Conservation (phyloP, 2,797 vertebrate species). For the Smutsia temminckii region DNA sequence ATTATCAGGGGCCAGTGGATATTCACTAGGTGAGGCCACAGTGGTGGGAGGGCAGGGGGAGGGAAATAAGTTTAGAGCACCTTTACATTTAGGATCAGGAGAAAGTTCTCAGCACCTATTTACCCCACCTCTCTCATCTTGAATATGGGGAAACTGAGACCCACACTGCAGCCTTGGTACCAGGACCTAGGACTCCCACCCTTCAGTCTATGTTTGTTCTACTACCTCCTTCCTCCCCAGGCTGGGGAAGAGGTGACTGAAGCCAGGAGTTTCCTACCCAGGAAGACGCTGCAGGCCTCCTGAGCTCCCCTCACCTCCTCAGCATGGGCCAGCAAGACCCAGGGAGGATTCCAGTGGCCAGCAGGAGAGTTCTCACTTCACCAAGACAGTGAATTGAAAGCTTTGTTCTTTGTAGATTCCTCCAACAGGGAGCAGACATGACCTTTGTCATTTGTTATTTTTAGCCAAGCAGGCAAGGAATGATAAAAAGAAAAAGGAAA, state of each 20-base stretch:
- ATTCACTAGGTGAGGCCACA: not conserved
- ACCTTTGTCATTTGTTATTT: conserved; percentile 74
- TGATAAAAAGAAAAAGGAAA: not conserved
- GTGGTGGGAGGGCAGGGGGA: too few species aligned
- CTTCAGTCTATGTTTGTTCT: not conserved
- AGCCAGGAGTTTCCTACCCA: not conserved
- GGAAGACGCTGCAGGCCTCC: not conserved
- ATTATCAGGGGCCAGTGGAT: not conserved
- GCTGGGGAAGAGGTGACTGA: not conserved
- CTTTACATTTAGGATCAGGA: not conserved
- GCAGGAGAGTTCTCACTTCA: not conserved
- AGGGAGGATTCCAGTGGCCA: not conserved
- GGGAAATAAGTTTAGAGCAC: not conserved
- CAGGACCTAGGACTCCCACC: not conserved
- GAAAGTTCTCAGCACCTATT: not conserved
- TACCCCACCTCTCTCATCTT: not conserved
- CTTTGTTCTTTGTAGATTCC: not conserved
- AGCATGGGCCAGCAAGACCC: not conserved
- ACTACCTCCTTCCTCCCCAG: not conserved
- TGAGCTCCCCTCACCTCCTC: not conserved
- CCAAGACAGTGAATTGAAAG: not conserved
- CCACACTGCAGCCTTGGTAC: too few species aligned
- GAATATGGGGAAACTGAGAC: not conserved
- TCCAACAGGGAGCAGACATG: conserved; percentile 17
- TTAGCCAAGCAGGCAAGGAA: conserved; percentile 62